These are phyloP conservation scores for Dryas iulia DNA, from an alignment of 1,140 invertebrate genomes.

Conservation along the genomic window DNA sequence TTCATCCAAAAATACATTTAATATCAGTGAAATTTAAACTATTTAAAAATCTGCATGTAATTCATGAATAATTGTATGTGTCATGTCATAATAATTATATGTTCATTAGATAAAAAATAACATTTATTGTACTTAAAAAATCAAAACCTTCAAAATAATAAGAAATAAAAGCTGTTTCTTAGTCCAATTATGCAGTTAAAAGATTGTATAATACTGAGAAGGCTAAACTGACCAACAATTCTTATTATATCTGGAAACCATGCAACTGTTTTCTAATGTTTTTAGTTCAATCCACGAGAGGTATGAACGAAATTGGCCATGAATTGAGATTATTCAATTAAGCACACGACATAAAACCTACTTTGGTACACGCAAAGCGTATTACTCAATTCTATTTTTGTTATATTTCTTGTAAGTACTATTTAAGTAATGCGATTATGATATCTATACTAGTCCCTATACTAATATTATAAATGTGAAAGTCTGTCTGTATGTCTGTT, in stretches of 20 bases:
- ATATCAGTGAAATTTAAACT: too few species aligned
- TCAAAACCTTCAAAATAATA: not conserved
- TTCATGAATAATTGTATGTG: too few species aligned
- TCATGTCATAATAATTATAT: too few species aligned
- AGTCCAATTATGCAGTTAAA: not conserved
- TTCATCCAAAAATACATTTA: too few species aligned
- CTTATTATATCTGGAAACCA: conserved; percentile 25
- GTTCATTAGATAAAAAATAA: too few species aligned
- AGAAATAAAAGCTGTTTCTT: not conserved
- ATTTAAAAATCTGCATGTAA: too few species aligned
- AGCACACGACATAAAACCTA: conserved; percentile 21
- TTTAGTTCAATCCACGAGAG: conserved; percentile 17
- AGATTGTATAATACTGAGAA: conserved; percentile 2
- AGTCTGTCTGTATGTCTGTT: too few species aligned
- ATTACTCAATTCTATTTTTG: conserved; percentile 9
- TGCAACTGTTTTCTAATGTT: conserved; percentile 25
- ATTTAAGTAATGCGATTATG: not conserved
- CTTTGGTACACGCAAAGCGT: conserved; percentile 11
- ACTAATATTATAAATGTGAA: too few species aligned
- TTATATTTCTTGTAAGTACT: not conserved
- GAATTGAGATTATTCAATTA: conserved; percentile 35
- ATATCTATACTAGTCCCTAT: too few species aligned
- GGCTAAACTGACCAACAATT: not conserved
- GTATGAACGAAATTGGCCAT: conserved; percentile 25
- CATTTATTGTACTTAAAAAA: too few species aligned